A percentile compares a stretch with the other conserved stretches of the same genome.
Conservation (phyloP, 2,113 vertebrate genomes). For the Candoia aspera region DNA sequence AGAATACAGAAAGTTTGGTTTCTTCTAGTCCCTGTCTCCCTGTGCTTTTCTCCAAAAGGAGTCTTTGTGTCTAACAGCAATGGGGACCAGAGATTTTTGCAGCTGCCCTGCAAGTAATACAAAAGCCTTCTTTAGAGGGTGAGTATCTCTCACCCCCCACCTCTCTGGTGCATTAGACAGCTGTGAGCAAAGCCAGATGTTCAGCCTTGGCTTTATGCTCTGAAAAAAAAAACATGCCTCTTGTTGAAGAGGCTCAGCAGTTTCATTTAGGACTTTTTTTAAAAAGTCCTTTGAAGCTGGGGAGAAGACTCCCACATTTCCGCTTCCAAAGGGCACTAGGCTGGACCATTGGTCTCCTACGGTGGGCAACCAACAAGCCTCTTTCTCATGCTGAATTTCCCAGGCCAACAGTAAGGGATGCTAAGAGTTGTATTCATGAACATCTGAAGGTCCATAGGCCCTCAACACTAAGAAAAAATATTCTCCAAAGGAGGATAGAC, state of each 20-base stretch:
- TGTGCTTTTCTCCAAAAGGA: not conserved
- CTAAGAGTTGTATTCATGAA: not conserved
- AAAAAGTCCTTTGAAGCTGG: no score
- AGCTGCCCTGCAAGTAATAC: slow-evolving; percentile 5
- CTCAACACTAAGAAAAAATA: not conserved
- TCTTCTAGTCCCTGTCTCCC: not conserved
- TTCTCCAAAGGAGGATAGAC: no score
- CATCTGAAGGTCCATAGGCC: not conserved
- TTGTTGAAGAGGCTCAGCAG: not conserved
- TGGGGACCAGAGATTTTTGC: not conserved
- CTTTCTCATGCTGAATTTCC: not conserved
- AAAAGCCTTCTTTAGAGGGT: not conserved
- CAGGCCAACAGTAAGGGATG: not conserved
- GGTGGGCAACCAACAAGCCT: not conserved
- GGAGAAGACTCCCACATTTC: not conserved
- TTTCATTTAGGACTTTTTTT: not conserved
- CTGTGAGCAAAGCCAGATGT: not conserved
- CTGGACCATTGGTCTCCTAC: no score
- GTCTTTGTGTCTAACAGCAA: not conserved
- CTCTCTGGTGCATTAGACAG: no score
- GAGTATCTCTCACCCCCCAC: not conserved
- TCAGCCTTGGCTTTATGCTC: not conserved
- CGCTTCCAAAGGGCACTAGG: not conserved
- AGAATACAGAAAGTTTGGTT: not conserved
- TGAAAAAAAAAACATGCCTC: not conserved